A percentile compares a stretch with the other conserved stretches of the same genome.
Conservation (phyloP, 2,888 invertebrate genomes). For the Morpho deidamia region DNA sequence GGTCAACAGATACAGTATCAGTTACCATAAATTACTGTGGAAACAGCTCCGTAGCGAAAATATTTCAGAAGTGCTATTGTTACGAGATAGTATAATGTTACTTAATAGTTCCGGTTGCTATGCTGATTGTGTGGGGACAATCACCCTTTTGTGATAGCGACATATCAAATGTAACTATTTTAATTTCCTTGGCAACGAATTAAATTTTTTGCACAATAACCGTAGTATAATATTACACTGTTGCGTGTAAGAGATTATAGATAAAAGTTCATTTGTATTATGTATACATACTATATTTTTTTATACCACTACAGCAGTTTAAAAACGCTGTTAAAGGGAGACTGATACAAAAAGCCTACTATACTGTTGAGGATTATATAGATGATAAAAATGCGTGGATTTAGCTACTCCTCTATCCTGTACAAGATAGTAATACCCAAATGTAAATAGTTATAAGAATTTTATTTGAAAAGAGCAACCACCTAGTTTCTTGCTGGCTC, state of each 20-base stretch:
- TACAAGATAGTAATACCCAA: too few relatives aligned
- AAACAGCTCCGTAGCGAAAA: constrained; percentile 8
- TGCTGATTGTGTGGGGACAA: constrained; percentile 16
- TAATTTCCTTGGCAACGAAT: constrained; percentile 10
- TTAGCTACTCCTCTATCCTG: too few relatives aligned
- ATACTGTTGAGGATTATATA: too few relatives aligned
- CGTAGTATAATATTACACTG: background rate
- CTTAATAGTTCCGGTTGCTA: constrained; percentile 23
- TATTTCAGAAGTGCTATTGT: constrained; percentile 16
- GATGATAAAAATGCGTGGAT: too few relatives aligned
- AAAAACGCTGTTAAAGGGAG: too few relatives aligned
- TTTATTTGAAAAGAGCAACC: too few relatives aligned
- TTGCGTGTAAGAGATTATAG: too few relatives aligned
- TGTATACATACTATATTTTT: too few relatives aligned
- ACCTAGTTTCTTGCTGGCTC: too few relatives aligned
- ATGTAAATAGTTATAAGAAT: too few relatives aligned
- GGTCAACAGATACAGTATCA: constrained; percentile 4
- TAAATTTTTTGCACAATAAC: background rate
- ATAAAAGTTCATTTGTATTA: background rate
- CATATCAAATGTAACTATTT: constrained; percentile 1
- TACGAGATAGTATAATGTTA: constrained; percentile 20
- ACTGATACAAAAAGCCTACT: too few relatives aligned
- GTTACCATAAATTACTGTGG: constrained; percentile 1
- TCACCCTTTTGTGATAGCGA: constrained; percentile 19
- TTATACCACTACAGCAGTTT: too few relatives aligned